Percentiles rank a stretch among this genome's conserved stretches.
Conservation (phyloP, 1,140 invertebrate species). For the Oncopeltus fasciatus region DNA sequence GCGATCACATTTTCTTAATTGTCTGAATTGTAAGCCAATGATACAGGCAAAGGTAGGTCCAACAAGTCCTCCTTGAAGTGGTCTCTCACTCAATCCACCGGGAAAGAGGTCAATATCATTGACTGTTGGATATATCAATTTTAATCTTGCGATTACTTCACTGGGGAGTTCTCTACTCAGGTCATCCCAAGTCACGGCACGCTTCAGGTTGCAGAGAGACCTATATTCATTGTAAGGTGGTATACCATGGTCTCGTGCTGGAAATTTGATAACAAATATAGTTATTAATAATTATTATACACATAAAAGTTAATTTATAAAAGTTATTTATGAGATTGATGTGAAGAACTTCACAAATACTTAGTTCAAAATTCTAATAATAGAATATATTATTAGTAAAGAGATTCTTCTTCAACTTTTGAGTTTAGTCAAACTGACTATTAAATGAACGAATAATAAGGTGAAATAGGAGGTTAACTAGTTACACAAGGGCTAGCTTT, state of each 20-base stretch:
- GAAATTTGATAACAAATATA: neutral
- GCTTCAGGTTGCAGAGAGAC: conserved; percentile 58
- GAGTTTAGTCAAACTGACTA: too few relatives aligned
- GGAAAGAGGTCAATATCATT: conserved; percentile 94
- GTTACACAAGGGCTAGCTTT: too few relatives aligned
- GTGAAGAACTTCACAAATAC: too few relatives aligned
- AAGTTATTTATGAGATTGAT: too few relatives aligned
- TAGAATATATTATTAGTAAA: too few relatives aligned
- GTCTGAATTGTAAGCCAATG: conserved; percentile 83
- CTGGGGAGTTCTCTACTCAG: conserved; percentile 53
- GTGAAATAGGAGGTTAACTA: too few relatives aligned
- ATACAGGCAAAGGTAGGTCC: conserved; percentile 94
- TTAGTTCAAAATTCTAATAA: too few relatives aligned
- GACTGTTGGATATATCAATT: conserved; percentile 57
- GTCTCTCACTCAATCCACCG: conserved; percentile 48
- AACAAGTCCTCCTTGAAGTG: conserved; percentile 70
- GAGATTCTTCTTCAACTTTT: too few relatives aligned
- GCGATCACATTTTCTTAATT: conserved; percentile 79
- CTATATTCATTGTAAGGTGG: conserved; percentile 69
- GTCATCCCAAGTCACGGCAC: conserved; percentile 58
- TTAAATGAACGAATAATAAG: too few relatives aligned
- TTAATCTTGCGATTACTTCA: conserved; percentile 45
- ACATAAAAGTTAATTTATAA: too few relatives aligned
- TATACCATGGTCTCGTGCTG: conserved; percentile 67
- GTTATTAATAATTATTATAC: neutral